These are phyloP conservation scores for Listrodromus nycthemerus DNA, from an alignment of 2,888 invertebrate species.

Conservation along the genomic window DNA sequence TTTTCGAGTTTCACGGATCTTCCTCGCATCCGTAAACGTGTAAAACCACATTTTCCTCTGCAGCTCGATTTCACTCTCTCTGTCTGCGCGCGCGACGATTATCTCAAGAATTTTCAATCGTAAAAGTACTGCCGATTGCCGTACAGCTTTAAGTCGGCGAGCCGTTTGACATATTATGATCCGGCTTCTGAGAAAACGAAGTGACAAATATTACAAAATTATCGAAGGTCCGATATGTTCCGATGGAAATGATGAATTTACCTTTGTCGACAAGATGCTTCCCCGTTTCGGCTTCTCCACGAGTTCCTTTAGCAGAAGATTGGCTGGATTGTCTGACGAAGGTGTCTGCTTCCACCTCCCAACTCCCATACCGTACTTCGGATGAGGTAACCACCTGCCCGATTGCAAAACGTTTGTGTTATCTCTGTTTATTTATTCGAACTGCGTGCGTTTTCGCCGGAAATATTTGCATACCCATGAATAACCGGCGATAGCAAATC, in stretches of 20 bases:
- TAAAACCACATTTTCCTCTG: background rate
- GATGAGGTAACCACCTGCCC: constrained; percentile 76
- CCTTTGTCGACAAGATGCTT: constrained; percentile 29
- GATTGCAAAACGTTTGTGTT: background rate
- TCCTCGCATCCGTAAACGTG: background rate
- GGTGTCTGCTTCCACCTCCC: constrained; percentile 55
- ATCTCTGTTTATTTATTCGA: background rate
- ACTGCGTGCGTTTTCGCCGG: background rate
- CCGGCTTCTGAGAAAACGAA: constrained; percentile 47
- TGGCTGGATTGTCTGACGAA: constrained; percentile 54
- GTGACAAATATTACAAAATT: background rate
- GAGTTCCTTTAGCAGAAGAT: constrained; percentile 60
- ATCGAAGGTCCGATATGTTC: background rate
- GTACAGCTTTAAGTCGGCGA: constrained; percentile 19
- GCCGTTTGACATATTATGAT: constrained; percentile 19
- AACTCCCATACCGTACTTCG: constrained; percentile 64
- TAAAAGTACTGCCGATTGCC: background rate
- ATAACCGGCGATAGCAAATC: constrained; percentile 87
- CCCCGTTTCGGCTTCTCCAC: constrained; percentile 58
- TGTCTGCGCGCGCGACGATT: background rate
- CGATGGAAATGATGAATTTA: background rate
- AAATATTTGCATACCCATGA: constrained; percentile 83
- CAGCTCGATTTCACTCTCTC: background rate
- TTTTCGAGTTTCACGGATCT: background rate
- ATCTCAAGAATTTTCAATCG: constrained; percentile 21